Percentiles rank a stretch among this genome's conserved stretches.
These are phyloP conservation scores for Eristalis tenax DNA, from an alignment of 2,888 invertebrate genomes.

Conservation along the genomic window DNA sequence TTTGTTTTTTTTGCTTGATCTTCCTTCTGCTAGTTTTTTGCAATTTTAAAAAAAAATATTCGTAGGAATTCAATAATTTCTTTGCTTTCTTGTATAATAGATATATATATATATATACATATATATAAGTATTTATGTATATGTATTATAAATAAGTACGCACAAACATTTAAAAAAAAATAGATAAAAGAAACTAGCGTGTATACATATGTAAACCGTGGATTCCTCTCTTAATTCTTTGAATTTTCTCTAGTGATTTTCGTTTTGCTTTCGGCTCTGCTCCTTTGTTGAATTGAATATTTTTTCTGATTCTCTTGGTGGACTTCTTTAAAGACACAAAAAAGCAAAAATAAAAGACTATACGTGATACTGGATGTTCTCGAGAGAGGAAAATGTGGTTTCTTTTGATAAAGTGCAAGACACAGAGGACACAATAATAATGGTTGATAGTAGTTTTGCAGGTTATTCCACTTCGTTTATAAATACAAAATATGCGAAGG, in stretches of 20 bases:
- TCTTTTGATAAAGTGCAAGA: too few species aligned
- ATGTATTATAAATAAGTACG: not conserved
- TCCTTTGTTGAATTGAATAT: not conserved
- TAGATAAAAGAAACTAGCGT: not conserved
- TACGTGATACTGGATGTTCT: too few species aligned
- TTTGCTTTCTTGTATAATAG: not conserved
- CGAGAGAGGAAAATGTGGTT: too few species aligned
- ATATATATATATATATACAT: slow-evolving; percentile 1
- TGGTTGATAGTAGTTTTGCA: too few species aligned
- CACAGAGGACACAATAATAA: too few species aligned
- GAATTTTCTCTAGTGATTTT: not conserved
- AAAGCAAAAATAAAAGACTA: too few species aligned
- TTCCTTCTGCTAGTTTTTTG: too few species aligned
- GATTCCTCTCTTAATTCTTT: not conserved
- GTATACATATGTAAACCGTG: not conserved
- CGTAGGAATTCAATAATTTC: not conserved
- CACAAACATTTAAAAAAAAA: not conserved
- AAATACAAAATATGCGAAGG: slow-evolving; percentile 65
- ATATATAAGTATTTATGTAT: not conserved
- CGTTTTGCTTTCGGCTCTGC: not conserved
- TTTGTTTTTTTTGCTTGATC: too few species aligned
- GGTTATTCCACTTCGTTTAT: slow-evolving; percentile 41
- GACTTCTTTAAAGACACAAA: too few species aligned
- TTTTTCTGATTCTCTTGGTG: too few species aligned
- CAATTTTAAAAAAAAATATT: too few species aligned